Conservation (phyloP, 2,888 invertebrate species). For the Salpingus planirostris region DNA sequence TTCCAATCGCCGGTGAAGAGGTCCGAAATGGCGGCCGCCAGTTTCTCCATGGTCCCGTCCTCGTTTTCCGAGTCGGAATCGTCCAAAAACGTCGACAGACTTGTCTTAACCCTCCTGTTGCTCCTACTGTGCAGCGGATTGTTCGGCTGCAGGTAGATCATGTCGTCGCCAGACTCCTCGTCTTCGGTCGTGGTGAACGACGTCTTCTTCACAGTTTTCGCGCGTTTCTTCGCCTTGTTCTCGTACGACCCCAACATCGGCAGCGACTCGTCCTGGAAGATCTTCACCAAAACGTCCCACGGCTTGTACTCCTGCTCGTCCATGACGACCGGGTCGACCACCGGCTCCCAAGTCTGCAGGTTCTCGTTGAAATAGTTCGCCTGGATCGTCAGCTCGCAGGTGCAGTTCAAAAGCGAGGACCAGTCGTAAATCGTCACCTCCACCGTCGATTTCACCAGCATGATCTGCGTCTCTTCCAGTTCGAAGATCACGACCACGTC, state of each 20-base stretch:
- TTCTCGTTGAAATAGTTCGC: slow-evolving; percentile 42
- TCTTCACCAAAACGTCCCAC: slow-evolving; percentile 61
- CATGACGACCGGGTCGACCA: slow-evolving; percentile 65
- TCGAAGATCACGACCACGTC: slow-evolving; percentile 57
- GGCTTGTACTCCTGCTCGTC: slow-evolving; percentile 59
- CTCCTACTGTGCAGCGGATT: slow-evolving; percentile 30
- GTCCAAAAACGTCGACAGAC: slow-evolving; percentile 47
- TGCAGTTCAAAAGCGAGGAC: slow-evolving; percentile 46
- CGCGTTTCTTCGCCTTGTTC: slow-evolving; percentile 22
- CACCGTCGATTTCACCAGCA: slow-evolving; percentile 48
- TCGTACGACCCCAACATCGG: slow-evolving; percentile 31
- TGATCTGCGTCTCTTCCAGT: slow-evolving; percentile 50
- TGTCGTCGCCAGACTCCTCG: slow-evolving; percentile 39
- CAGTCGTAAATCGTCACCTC: slow-evolving; percentile 58
- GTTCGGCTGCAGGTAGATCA: slow-evolving; percentile 39
- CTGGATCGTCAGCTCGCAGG: slow-evolving; percentile 40
- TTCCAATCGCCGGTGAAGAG: slow-evolving; percentile 57
- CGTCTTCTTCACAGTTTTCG: slow-evolving; percentile 19
- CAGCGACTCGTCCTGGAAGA: slow-evolving; percentile 47
- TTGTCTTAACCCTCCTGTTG: slow-evolving; percentile 41
- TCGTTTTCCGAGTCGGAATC: slow-evolving; percentile 71
- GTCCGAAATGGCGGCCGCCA: slow-evolving; percentile 65
- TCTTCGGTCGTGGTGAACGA: slow-evolving; percentile 32
- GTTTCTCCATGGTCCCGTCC: slow-evolving; percentile 57
- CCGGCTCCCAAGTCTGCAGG: slow-evolving; percentile 66